Conservation (phyloP, 30 jellyfish, hydroid and myxozoan species). For the Aurelia aurita region DNA sequence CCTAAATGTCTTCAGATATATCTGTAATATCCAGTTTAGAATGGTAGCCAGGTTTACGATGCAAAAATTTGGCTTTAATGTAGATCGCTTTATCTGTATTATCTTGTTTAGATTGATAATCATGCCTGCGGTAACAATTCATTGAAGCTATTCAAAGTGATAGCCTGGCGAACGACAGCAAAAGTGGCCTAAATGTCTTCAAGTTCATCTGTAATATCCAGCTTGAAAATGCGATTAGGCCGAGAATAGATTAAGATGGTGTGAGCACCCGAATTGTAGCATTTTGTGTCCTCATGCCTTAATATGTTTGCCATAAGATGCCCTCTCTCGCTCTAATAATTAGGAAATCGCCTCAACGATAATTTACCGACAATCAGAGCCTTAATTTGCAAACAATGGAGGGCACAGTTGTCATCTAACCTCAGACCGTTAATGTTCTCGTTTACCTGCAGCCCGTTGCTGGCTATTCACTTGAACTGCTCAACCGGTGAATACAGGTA, state of each 20-base stretch:
- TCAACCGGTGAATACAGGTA: conserved; percentile 61
- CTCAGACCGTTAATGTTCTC: conserved; percentile 34
- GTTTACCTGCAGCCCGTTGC: conserved; percentile 52
- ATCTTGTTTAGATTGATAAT: no score
- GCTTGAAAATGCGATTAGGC: not conserved
- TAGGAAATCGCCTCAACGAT: not conserved
- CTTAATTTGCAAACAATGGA: conserved; percentile 44
- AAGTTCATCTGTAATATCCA: no score
- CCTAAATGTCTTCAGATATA: no score
- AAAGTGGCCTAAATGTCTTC: no score
- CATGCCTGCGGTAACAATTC: no score
- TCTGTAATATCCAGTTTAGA: no score
- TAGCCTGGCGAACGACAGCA: no score
- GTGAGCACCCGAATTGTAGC: not conserved
- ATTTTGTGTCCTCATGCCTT: not conserved
- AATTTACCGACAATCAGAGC: conserved; percentile 26
- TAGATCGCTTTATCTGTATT: no score
- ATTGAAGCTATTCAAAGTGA: no score
- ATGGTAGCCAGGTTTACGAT: no score
- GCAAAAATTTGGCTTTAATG: no score
- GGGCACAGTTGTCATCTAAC: conserved; percentile 63
- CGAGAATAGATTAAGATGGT: not conserved
- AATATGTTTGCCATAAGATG: no score
- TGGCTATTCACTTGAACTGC: conserved; percentile 38
- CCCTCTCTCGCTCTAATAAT: not conserved